A percentile compares a stretch with the other conserved stretches of the same genome.
Conservation (phyloP, 2,113 vertebrate species). For the Daphoenositta chrysoptera region DNA sequence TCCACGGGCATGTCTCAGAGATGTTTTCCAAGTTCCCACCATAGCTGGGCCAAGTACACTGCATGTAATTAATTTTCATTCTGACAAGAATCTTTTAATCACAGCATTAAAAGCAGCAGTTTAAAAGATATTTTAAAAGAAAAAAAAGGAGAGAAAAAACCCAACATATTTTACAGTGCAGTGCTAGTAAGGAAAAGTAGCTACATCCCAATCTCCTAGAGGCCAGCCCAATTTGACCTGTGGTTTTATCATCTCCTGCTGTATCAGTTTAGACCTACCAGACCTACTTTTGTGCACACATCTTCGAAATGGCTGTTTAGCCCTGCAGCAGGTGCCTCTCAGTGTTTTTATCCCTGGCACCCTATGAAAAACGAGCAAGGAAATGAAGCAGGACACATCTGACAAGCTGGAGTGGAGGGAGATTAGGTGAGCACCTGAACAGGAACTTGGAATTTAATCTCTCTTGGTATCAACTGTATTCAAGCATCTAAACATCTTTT, state of each 20-base stretch:
- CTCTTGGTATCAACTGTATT: not conserved
- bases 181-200: not conserved
- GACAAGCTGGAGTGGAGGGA: not conserved
- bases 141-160: no score
- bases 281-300: not conserved
- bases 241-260: not conserved
- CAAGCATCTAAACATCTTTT: not conserved
- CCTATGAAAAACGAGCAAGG: not conserved
- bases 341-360: not conserved
- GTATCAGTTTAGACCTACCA: not conserved
- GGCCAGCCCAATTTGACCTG: not conserved
- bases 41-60: not conserved
- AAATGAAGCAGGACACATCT: constrained; percentile 6
- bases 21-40: not conserved
- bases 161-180: not conserved
- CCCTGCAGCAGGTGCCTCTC: not conserved
- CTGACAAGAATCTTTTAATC: not conserved
- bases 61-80: not conserved
- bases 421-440: not conserved
- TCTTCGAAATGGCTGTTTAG: not conserved
- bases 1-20: not conserved
- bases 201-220: not conserved
- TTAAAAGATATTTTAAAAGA: not conserved
- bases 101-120: not conserved
- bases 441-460: not conserved